A percentile compares a stretch with the other conserved stretches of the same genome.
These are phyloP conservation scores for Drosophila atripex DNA, from an alignment of 2,888 invertebrate species.

Conservation along the genomic window DNA sequence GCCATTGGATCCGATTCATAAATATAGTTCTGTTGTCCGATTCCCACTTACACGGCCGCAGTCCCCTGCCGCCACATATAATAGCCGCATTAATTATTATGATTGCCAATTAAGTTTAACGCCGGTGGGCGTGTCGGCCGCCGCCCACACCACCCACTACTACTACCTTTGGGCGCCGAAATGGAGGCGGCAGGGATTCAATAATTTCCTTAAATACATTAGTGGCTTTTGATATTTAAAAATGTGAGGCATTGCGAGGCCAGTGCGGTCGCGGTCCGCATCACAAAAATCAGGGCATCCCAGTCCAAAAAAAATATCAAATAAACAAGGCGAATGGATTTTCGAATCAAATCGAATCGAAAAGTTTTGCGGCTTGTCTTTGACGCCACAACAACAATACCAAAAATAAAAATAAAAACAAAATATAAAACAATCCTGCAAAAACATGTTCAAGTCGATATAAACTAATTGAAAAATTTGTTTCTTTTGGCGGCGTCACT, in stretches of 20 bases:
- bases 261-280: constrained; percentile 19
- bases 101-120: constrained; percentile 30
- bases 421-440: constrained; percentile 22
- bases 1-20: neutral
- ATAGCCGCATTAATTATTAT: constrained; percentile 32
- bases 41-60: constrained; percentile 1
- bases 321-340: constrained; percentile 19
- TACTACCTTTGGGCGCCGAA: constrained; percentile 13
- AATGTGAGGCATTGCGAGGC: constrained; percentile 47
- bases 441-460: constrained; percentile 28
- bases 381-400: constrained; percentile 41
- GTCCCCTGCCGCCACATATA: constrained; percentile 13
- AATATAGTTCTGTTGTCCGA: constrained; percentile 13
- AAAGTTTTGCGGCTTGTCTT: constrained; percentile 30
- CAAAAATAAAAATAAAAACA: neutral
- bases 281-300: constrained; percentile 29
- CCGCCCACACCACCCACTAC: constrained; percentile 14
- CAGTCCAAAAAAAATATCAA: constrained; percentile 9
- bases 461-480: constrained; percentile 41
- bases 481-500: constrained; percentile 25
- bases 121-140: constrained; percentile 11
- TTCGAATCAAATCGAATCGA: constrained; percentile 17
- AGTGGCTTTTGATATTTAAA: constrained; percentile 36
- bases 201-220: constrained; percentile 32
- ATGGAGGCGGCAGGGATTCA: constrained; percentile 9